Percentiles rank a stretch among this genome's conserved stretches.
Conservation (phyloP, 2,113 vertebrate species). For the Coturnix japonica region DNA sequence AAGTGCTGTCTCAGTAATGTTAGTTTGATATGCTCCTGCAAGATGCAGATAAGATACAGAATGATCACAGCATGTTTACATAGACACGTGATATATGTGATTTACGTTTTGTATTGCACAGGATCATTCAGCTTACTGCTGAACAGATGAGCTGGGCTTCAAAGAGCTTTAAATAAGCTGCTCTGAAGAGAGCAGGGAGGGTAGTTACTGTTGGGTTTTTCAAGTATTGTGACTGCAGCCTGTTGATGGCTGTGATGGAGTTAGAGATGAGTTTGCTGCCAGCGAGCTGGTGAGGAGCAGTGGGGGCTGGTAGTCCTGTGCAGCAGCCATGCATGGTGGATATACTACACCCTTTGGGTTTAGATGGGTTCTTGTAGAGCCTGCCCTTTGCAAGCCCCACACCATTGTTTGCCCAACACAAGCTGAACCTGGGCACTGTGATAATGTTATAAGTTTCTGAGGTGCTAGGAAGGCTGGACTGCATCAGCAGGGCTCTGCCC, state of each 20-base stretch:
- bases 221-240: neutral
- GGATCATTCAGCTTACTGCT: neutral
- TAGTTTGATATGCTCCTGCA: neutral
- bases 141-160: neutral
- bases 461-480: neutral
- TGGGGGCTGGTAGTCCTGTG: neutral
- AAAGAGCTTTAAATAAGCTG: neutral
- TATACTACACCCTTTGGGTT: neutral
- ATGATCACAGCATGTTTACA: neutral
- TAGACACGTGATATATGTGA: neutral
- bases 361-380: neutral
- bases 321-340: rapidly evolving
- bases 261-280: rapidly evolving
- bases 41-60: neutral
- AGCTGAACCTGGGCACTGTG: neutral
- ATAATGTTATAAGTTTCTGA: neutral
- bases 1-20: neutral
- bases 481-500: neutral
- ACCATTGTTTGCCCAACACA: neutral
- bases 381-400: neutral
- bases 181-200: neutral
- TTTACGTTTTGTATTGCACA: neutral
- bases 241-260: neutral
- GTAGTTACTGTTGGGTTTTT: neutral
- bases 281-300: rapidly evolving